Evolutionary conservation across 2,888 invertebrate genomes (phyloP).

Genomic region (Blastobasis lacticolella): DNA sequence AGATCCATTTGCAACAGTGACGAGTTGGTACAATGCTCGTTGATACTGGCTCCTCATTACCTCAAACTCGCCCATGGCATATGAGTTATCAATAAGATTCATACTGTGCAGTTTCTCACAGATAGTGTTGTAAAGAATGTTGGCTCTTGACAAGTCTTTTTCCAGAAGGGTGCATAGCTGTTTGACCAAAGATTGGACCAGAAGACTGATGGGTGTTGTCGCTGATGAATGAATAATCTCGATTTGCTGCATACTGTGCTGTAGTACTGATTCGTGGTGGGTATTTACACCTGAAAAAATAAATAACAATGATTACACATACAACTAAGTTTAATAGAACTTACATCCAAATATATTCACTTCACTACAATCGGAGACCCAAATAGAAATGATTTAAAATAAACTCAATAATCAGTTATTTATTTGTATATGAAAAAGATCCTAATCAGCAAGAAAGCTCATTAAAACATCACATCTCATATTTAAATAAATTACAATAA

Average conservation of each 20-base stretch:
- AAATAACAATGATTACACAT: too few species aligned
- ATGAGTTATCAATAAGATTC: slow-evolving; percentile 81
- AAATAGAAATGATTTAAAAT: too few species aligned
- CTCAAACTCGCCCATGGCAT: slow-evolving; percentile 80
- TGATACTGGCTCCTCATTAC: slow-evolving; percentile 80
- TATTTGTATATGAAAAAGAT: too few species aligned
- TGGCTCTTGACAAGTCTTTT: slow-evolving; percentile 71
- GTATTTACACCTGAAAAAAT: slow-evolving; percentile 47
- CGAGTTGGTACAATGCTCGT: slow-evolving; percentile 77
- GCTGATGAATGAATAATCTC: slow-evolving; percentile 51
- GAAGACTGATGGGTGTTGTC: slow-evolving; percentile 77
- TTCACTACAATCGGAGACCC: too few species aligned
- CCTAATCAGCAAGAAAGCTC: too few species aligned
- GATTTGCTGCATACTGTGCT: slow-evolving; percentile 50
- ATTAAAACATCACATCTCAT: too few species aligned
- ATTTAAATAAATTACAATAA: too few species aligned
- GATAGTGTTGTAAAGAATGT: slow-evolving; percentile 77
- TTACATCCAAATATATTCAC: too few species aligned
- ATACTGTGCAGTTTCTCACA: slow-evolving; percentile 80
- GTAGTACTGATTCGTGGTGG: slow-evolving; percentile 46
- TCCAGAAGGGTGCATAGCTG: slow-evolving; percentile 79
- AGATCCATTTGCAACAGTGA: slow-evolving; percentile 73
- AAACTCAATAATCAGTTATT: too few species aligned
- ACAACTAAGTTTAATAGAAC: too few species aligned
- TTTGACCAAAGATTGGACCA: slow-evolving; percentile 81